Evolutionary conservation across 2,888 invertebrate genomes (phyloP).

Genomic region (Phyto melanocephala): DNA sequence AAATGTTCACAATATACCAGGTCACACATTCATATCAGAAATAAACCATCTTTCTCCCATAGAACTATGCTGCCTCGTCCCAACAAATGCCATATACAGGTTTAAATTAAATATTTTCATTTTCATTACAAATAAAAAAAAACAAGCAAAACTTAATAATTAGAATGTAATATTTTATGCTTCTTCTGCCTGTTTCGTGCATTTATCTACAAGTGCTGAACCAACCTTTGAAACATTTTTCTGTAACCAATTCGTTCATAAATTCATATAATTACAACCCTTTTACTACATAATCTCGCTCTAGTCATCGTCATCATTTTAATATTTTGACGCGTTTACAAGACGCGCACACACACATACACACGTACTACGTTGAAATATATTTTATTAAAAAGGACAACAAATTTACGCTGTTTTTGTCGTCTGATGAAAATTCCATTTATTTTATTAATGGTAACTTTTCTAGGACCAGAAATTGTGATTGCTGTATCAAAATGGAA

Average conservation of each 20-base stretch:
- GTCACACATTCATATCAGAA: conserved; percentile 48
- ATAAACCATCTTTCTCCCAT: conserved; percentile 15
- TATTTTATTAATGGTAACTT: conserved; percentile 41
- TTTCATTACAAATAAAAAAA: conserved; percentile 18
- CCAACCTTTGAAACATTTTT: conserved; percentile 40
- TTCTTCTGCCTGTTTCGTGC: conserved; percentile 1
- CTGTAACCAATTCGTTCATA: conserved; percentile 14
- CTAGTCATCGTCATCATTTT: conserved; percentile 41
- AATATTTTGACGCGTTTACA: conserved; percentile 43
- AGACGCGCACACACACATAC: neutral
- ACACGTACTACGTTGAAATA: neutral
- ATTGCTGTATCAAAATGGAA: conserved; percentile 5
- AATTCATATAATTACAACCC: conserved; percentile 54
- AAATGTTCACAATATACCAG: conserved; percentile 68
- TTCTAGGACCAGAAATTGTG: neutral
- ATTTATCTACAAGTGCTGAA: neutral
- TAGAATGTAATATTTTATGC: conserved; percentile 63
- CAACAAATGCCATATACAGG: conserved; percentile 57
- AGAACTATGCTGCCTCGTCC: conserved; percentile 20
- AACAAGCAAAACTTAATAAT: conserved; percentile 54
- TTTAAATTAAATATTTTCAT: conserved; percentile 59
- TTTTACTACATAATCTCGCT: conserved; percentile 48
- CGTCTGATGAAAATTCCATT: conserved; percentile 50
- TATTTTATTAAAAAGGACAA: conserved; percentile 37
- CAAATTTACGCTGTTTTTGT: conserved; percentile 48